A percentile compares a stretch with the other conserved stretches of the same genome.
phyloP scores from a whole-genome alignment of 2,888 invertebrate genomes.

The Phragmatobia fuliginosa region DNA sequence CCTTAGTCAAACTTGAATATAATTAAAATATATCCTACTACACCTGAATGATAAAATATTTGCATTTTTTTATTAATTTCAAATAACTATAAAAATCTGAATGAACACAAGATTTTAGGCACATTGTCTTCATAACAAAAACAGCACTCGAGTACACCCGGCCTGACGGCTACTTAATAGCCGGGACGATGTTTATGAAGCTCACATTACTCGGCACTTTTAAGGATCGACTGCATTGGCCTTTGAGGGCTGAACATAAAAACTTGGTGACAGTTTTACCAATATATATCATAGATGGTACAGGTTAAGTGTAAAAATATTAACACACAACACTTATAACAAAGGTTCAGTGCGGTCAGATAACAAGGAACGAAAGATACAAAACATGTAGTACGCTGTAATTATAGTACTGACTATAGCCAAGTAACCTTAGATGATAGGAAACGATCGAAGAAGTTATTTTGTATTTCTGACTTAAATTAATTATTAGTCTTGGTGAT shows the following conservation, averaged over 20 bases:
- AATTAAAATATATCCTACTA: background rate
- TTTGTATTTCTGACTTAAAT: no score
- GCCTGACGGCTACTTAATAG: conserved; percentile 16
- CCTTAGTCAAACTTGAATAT: background rate
- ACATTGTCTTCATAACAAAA: conserved; percentile 10
- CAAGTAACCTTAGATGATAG: no score
- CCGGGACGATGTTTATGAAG: conserved; percentile 20
- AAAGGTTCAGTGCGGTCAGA: background rate
- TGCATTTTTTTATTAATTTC: background rate
- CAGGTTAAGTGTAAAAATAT: background rate
- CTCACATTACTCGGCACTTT: conserved; percentile 18
- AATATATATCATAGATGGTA: background rate
- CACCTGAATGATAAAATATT: background rate
- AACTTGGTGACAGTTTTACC: background rate
- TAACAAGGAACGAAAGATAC: background rate
- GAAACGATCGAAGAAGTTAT: no score
- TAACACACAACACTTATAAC: no score
- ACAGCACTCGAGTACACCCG: background rate
- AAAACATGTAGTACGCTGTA: no score
- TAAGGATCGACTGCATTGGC: background rate
- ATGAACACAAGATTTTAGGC: background rate
- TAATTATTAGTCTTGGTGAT: no score
- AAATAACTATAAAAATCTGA: background rate
- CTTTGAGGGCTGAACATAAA: conserved; percentile 6
- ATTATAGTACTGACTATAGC: no score